Percentiles rank a stretch among this genome's conserved stretches.
Evolutionary conservation across 1,140 invertebrate genomes (phyloP).

Genomic region (Harlomillsia oculata): DNA sequence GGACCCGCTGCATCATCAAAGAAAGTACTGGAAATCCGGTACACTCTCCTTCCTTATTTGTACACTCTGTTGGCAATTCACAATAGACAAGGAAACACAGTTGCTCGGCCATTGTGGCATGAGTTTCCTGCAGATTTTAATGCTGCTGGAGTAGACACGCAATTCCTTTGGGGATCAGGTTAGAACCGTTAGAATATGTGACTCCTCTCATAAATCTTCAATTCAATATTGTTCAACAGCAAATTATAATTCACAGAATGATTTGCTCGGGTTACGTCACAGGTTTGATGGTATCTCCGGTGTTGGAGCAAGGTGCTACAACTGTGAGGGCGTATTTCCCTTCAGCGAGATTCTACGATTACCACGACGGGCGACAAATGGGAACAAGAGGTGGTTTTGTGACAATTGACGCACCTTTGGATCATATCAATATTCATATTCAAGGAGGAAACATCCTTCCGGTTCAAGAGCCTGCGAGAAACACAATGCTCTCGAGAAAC

Average conservation of each 20-base stretch:
- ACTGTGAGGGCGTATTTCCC: conserved; percentile 41
- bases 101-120: conserved; percentile 35
- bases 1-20: conserved; percentile 34
- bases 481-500: conserved; percentile 53
- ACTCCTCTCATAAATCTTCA: too few species aligned
- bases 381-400: not conserved
- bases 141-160: conserved; percentile 7
- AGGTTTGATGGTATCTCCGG: conserved; percentile 36
- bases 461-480: conserved; percentile 52
- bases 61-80: conserved; percentile 45
- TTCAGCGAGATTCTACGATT: conserved; percentile 42
- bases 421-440: conserved; percentile 57
- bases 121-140: conserved; percentile 24
- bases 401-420: conserved; percentile 48
- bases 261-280: too few species aligned
- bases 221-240: too few species aligned
- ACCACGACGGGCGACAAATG: conserved; percentile 37
- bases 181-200: too few species aligned
- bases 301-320: conserved; percentile 32
- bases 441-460: conserved; percentile 65
- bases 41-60: conserved; percentile 44
- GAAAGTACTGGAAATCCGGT: conserved; percentile 40
- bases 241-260: too few species aligned
- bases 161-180: conserved; percentile 30
- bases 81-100: conserved; percentile 30